Evolutionary conservation across 2,888 invertebrate species (phyloP).

Genomic region (Alviniconcha strummeri): DNA sequence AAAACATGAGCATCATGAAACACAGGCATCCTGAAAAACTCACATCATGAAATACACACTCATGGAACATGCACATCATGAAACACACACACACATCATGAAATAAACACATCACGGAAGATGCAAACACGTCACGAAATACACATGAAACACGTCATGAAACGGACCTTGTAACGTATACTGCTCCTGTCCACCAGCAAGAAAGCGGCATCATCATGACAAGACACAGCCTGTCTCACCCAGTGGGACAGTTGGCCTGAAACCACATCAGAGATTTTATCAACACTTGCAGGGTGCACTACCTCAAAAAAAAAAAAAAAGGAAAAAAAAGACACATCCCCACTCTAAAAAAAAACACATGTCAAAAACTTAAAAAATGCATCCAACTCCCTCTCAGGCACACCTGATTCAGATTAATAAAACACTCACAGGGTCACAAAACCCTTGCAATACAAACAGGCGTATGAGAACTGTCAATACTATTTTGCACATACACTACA

Average conservation of each 20-base stretch:
- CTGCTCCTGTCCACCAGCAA: slow-evolving; percentile 87
- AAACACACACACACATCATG: background rate
- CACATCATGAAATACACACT: background rate
- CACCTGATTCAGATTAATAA: too few relatives aligned
- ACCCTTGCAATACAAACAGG: background rate
- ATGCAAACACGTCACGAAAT: background rate
- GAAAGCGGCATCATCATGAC: slow-evolving; percentile 76
- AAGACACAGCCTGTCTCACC: slow-evolving; percentile 80
- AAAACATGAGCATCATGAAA: too few relatives aligned
- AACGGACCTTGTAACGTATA: slow-evolving; percentile 84
- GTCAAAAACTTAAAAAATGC: too few relatives aligned
- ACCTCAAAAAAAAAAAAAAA: background rate
- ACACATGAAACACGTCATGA: background rate
- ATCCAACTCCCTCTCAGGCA: too few relatives aligned
- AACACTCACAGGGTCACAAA: background rate
- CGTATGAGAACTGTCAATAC: too few relatives aligned
- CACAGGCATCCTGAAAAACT: too few relatives aligned
- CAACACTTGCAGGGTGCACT: background rate
- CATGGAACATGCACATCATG: background rate
- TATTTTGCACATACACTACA: too few relatives aligned
- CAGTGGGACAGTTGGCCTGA: slow-evolving; percentile 87
- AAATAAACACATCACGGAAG: too few relatives aligned
- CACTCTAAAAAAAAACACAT: too few relatives aligned
- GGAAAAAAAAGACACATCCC: too few relatives aligned
- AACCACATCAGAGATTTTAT: slow-evolving; percentile 15